Evolutionary conservation across 2,888 invertebrate genomes (phyloP), one percentile per base, ranked within the genome.

Genomic region (Tetramorium bicarinatum): DNA sequence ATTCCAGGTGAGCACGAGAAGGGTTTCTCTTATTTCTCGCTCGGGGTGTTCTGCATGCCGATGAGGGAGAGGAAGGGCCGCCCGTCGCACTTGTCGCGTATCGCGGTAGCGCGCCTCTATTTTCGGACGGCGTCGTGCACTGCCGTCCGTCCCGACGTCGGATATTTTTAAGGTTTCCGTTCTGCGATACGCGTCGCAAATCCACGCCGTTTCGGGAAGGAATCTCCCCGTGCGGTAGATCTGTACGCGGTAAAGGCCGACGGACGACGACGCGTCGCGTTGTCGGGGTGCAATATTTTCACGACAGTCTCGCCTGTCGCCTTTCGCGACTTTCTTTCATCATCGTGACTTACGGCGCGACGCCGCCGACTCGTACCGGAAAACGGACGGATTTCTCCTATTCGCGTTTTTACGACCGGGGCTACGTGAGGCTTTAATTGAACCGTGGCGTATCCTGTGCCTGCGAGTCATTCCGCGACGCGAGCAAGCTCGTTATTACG

Each of bases 101-200:
- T 56, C 41, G 71, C 29, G 84, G 85, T 85, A 67, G 66, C 75
- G 81, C 77, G 79, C 69, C 56, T 89, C 89, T 89, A 89, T 89
- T 89, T 89, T 74, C 49, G 87, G 41, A 87, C 88, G 61, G 49
- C 34, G 49, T 83, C 64, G 77, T 25, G 34, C 25, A 54, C 71
- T 47, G 71, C 34, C 54, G 52, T 83, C 83, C 87, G 84, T 87
- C 75, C 74, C 80, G 74, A 69, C 87, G 76, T 77, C 54, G 87
- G 90, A 86, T 89, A 89, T 89, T 89, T 89, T 89, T 90, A 86
- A 90, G 83, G 79, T 72, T 83, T 83, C 82, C 75, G 83, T 83
- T 82, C 38, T 18, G 54, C 52, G 74, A 66, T 62, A 34, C 61
- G 52, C 59, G 38, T 18, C 79, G 47, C 74, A 38, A 79, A 71